Conservation (phyloP, 2,888 invertebrate genomes). For the Molorchus minor region DNA sequence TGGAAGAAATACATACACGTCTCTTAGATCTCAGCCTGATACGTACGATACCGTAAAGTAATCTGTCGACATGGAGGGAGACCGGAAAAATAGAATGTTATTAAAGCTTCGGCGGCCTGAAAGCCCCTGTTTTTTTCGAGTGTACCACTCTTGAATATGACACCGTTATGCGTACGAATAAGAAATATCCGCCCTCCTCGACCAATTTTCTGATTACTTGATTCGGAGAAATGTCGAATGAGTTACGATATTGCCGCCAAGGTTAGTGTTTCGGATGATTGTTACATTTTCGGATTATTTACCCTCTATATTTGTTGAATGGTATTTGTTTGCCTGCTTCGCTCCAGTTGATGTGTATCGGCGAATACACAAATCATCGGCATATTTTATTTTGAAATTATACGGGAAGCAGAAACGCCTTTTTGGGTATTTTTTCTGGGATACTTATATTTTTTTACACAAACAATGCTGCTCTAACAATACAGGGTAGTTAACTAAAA, state of each 20-base stretch:
- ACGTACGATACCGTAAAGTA: conserved; percentile 36
- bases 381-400: conserved; percentile 22
- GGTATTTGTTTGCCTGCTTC: conserved; percentile 32
- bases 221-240: conserved; percentile 54
- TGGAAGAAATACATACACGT: conserved; percentile 60
- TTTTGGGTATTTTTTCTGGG: no score
- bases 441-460: no score
- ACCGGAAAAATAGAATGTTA: conserved; percentile 46
- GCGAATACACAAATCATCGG: conserved; percentile 13
- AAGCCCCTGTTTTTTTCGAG: conserved; percentile 51
- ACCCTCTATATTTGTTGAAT: conserved; percentile 38
- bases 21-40: conserved; percentile 54
- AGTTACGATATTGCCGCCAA: conserved; percentile 54
- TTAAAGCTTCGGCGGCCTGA: conserved; percentile 49
- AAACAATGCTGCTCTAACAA: no score
- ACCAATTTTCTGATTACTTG: conserved; percentile 62
- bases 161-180: conserved; percentile 61
- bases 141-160: conserved; percentile 57
- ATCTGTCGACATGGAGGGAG: conserved; percentile 33
- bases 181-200: conserved; percentile 44
- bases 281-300: conserved; percentile 52
- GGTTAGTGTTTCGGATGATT: conserved; percentile 57
- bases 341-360: conserved; percentile 26
- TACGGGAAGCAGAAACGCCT: no score
- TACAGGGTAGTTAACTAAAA: no score